These are phyloP conservation scores for Leptopilina syphax DNA, from an alignment of 2,888 invertebrate genomes.

Conservation along the genomic window DNA sequence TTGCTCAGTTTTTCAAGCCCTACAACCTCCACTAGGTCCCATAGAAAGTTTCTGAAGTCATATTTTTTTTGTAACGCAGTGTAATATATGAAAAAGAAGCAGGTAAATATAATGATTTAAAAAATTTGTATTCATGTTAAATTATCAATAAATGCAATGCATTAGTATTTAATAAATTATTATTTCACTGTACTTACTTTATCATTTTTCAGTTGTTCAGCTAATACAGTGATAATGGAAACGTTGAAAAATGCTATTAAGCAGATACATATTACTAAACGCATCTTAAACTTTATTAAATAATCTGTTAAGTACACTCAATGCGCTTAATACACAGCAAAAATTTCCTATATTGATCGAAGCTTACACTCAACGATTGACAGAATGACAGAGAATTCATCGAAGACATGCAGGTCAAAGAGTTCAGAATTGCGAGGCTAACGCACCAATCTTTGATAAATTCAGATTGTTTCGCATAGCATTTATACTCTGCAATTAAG, in stretches of 20 bases:
- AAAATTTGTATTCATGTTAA: too few relatives aligned
- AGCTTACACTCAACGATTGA: slow-evolving; percentile 51
- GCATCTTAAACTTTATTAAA: slow-evolving; percentile 17
- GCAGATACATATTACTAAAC: neutral
- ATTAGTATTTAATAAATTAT: neutral
- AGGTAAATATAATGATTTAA: too few relatives aligned
- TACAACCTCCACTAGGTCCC: too few relatives aligned
- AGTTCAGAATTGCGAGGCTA: slow-evolving; percentile 69
- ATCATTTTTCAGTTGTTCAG: slow-evolving; percentile 10
- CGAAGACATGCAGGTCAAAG: slow-evolving; percentile 60
- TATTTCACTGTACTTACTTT: slow-evolving; percentile 16
- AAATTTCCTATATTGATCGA: slow-evolving; percentile 12
- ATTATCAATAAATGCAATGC: too few relatives aligned
- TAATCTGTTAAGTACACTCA: slow-evolving; percentile 30
- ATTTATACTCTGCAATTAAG: slow-evolving; percentile 43
- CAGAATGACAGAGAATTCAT: slow-evolving; percentile 64
- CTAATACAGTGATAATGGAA: neutral
- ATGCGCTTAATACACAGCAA: slow-evolving; percentile 44
- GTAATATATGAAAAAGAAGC: too few relatives aligned
- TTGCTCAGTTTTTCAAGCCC: too few relatives aligned
- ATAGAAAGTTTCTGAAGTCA: too few relatives aligned
- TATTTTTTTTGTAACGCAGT: too few relatives aligned
- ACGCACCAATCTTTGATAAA: slow-evolving; percentile 65
- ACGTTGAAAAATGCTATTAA: neutral
- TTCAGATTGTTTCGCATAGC: slow-evolving; percentile 56